phyloP scores from a whole-genome alignment of 92 coral and sea anemone genomes.

The Siderastrea radians region DNA sequence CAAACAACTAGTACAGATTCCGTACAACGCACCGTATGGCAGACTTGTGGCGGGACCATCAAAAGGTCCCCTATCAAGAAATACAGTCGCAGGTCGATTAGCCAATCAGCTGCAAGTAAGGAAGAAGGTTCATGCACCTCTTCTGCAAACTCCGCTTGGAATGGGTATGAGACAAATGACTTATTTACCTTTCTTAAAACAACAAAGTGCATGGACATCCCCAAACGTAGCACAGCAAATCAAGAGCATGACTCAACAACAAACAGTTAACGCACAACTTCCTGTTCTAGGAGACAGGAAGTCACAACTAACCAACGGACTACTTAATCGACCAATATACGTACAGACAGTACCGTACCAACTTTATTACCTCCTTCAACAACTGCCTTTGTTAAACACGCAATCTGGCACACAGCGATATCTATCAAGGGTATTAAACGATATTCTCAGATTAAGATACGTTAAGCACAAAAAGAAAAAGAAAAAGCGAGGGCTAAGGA shows the following conservation, averaged over 20 bases:
- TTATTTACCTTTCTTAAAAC: conserved; percentile 2
- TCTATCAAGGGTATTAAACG: conserved; percentile 24
- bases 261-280: conserved; percentile 5
- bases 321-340: conserved; percentile 45
- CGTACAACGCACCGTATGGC: conserved; percentile 5
- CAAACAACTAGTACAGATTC: conserved; percentile 28
- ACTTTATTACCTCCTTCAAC: conserved; percentile 36
- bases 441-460: conserved; percentile 28
- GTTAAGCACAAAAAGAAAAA: conserved; percentile 33
- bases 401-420: conserved; percentile 42
- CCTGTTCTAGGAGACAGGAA: conserved; percentile 11
- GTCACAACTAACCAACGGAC: conserved; percentile 41
- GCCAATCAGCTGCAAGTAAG: not conserved
- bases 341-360: conserved; percentile 51
- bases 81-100: not conserved
- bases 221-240: not conserved
- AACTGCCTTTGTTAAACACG: conserved; percentile 35
- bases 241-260: not conserved
- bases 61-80: not conserved
- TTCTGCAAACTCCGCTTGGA: not conserved
- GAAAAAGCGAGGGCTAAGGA: conserved; percentile 17
- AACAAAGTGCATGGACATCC: not conserved
- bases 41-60: not conserved
- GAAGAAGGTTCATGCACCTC: not conserved
- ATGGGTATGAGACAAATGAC: not conserved